phyloP scores from a whole-genome alignment of 2,113 vertebrate genomes.

The Eulemur rufifrons region DNA sequence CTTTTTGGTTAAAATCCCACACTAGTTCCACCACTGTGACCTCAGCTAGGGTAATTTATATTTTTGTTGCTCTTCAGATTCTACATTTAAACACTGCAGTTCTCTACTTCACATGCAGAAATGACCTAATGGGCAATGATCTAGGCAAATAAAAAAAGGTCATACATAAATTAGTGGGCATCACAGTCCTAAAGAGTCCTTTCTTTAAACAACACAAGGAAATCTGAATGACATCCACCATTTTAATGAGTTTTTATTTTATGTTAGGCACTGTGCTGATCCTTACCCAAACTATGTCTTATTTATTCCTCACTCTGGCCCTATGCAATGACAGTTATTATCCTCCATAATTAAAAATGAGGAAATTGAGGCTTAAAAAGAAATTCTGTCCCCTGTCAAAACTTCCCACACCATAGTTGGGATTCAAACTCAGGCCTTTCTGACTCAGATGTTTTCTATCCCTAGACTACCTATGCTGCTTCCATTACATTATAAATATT shows the following conservation, averaged over 20 bases:
- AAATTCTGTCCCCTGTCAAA: neutral
- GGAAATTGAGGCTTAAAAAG: neutral
- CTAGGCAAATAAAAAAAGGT: neutral
- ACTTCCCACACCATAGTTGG: neutral
- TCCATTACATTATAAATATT: constrained; percentile 14
- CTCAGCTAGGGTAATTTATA: neutral
- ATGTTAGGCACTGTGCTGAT: neutral
- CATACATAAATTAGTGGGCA: neutral
- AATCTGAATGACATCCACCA: neutral
- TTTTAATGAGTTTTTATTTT: constrained; percentile 35
- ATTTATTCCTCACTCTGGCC: neutral
- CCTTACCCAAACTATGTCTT: neutral
- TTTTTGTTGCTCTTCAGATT: neutral
- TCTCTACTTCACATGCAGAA: constrained; percentile 45
- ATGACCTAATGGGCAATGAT: constrained; percentile 9
- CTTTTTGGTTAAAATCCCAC: neutral
- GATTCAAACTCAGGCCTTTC: constrained; percentile 41
- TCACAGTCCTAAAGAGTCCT: neutral
- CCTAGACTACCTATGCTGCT: neutral
- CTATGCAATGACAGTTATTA: neutral
- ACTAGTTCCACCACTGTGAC: neutral
- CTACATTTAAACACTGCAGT: neutral
- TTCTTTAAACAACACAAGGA: constrained; percentile 32
- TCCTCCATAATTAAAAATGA: neutral
- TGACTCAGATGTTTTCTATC: neutral